Percentiles rank a stretch among this genome's conserved stretches.
These are phyloP conservation scores for Apodemia mormo DNA, from an alignment of 2,888 invertebrate genomes.

Conservation along the genomic window DNA sequence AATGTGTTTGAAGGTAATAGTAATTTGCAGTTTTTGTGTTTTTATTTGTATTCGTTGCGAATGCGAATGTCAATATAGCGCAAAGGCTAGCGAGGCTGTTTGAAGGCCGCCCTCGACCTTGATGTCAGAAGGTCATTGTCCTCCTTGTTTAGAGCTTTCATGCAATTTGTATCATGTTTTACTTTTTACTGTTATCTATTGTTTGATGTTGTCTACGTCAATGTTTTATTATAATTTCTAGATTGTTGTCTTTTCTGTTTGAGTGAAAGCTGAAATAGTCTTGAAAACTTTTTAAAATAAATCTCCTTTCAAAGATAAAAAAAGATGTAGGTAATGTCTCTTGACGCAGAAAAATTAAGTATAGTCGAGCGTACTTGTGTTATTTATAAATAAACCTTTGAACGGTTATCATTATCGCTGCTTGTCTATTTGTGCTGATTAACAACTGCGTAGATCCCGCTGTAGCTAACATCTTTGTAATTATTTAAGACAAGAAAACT, in stretches of 20 bases:
- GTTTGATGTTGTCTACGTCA: constrained; percentile 5
- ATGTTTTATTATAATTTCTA: not conserved
- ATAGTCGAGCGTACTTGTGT: constrained; percentile 6
- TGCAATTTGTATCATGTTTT: constrained; percentile 48
- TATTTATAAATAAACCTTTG: constrained; percentile 18
- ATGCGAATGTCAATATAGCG: constrained; percentile 58
- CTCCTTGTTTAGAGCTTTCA: constrained; percentile 65
- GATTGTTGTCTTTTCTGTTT: not conserved
- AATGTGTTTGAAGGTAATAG: constrained; percentile 71
- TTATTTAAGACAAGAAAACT: not conserved
- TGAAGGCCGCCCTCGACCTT: constrained; percentile 81
- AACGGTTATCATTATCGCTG: constrained; percentile 18
- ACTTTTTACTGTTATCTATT: constrained; percentile 19
- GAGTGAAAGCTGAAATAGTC: not conserved
- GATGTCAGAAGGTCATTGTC: constrained; percentile 77
- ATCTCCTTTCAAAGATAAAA: not conserved
- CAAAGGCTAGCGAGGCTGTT: constrained; percentile 70
- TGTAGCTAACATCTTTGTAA: not conserved
- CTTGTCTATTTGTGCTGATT: constrained; percentile 21
- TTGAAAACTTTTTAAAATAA: not conserved
- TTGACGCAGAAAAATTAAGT: constrained; percentile 1
- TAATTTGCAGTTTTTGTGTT: constrained; percentile 51
- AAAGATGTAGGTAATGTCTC: not conserved
- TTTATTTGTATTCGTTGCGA: constrained; percentile 56
- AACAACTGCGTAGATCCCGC: constrained; percentile 18